A percentile compares a stretch with the other conserved stretches of the same genome.
Evolutionary conservation across 1,140 invertebrate genomes (phyloP).

Genomic region (Aphidius gifuensis): DNA sequence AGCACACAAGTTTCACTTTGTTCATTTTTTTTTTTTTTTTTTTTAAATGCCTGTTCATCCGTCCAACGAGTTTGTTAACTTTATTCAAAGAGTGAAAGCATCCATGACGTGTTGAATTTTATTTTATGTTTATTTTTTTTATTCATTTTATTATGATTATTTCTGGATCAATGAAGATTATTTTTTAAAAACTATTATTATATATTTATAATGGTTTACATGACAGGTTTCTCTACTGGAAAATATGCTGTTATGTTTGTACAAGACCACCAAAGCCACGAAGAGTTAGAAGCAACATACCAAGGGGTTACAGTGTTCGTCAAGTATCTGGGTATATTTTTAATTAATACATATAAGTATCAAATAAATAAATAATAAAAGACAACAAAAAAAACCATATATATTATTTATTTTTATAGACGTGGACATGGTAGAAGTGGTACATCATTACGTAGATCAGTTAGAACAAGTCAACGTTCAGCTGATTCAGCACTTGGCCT

Average conservation of each 20-base stretch:
- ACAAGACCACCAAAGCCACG: slow-evolving; percentile 71
- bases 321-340: slow-evolving; percentile 41
- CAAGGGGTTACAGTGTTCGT: slow-evolving; percentile 42
- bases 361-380: slow-evolving; percentile 31
- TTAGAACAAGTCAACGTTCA: slow-evolving; percentile 68
- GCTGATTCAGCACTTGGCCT: slow-evolving; percentile 59
- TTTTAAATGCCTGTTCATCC: slow-evolving; percentile 9
- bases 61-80: slow-evolving; percentile 10
- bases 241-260: slow-evolving; percentile 84
- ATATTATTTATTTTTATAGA: too few species aligned
- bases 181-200: not conserved
- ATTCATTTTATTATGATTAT: too few species aligned
- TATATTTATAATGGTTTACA: slow-evolving; percentile 10
- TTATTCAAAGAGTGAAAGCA: slow-evolving; percentile 10
- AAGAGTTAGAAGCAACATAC: slow-evolving; percentile 42
- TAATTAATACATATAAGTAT: slow-evolving; percentile 13
- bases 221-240: slow-evolving; percentile 81
- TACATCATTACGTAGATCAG: slow-evolving; percentile 62
- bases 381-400: slow-evolving; percentile 19
- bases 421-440: slow-evolving; percentile 36
- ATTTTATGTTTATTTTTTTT: too few species aligned
- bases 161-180: not conserved
- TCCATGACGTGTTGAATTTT: slow-evolving; percentile 9
- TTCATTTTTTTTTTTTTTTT: not conserved
- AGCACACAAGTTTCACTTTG: not conserved